Percentiles rank a stretch among this genome's conserved stretches.
phyloP scores from a whole-genome alignment of 2,113 vertebrate species.

The Rhegmatorhina hoffmannsi region DNA sequence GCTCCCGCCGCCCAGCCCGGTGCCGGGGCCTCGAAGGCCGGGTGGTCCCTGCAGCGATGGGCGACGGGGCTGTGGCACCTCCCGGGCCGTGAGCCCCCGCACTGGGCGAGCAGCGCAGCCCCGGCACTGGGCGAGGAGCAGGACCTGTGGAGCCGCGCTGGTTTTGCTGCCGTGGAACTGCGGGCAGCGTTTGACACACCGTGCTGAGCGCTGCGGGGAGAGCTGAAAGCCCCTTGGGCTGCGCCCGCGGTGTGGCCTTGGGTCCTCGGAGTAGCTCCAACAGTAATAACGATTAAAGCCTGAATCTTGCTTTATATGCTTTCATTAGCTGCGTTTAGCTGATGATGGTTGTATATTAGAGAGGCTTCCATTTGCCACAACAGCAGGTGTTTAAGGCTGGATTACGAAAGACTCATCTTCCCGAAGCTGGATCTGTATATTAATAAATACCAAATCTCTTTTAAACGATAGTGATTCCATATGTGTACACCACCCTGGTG shows the following conservation, averaged over 20 bases:
- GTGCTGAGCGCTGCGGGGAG: rapidly evolving
- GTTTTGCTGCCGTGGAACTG: background rate
- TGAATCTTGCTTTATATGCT: background rate
- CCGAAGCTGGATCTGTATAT: background rate
- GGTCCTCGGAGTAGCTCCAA: background rate
- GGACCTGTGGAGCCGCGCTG: conserved; percentile 35
- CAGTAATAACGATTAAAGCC: no score
- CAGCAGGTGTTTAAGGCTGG: conserved; percentile 2
- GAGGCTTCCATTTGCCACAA: background rate
- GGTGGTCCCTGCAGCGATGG: background rate
- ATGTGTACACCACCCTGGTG: background rate
- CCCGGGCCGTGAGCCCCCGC: background rate
- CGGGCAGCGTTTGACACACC: background rate
- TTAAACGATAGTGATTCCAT: background rate
- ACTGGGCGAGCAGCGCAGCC: background rate
- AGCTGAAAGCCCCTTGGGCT: background rate
- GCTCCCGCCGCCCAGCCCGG: background rate
- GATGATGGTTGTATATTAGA: background rate
- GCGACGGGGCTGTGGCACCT: background rate
- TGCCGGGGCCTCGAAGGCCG: background rate
- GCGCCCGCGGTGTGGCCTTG: background rate
- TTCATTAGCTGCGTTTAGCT: background rate
- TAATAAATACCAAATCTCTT: conserved; percentile 3
- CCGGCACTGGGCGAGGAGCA: background rate
- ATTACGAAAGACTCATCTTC: background rate